Conservation (phyloP, 2,888 invertebrate genomes). For the Electrophaes corylata region DNA sequence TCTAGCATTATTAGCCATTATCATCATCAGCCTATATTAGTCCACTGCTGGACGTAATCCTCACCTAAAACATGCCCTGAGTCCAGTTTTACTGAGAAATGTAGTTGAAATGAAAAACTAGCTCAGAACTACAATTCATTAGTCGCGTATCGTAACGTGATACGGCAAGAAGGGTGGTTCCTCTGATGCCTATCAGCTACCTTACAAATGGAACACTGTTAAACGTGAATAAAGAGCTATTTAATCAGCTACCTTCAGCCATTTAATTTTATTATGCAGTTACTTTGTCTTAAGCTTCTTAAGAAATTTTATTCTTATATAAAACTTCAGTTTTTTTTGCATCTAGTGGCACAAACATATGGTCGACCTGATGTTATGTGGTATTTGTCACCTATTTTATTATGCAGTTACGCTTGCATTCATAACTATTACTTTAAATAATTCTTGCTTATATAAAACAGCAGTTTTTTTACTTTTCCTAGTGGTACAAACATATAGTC, state of each 20-base stretch:
- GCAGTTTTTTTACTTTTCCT: no score
- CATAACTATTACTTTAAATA: neutral
- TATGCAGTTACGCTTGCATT: neutral
- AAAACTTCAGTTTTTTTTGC: no score
- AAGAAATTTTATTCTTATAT: no score
- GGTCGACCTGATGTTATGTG: no score
- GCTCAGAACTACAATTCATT: conserved; percentile 9
- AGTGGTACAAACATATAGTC: no score
- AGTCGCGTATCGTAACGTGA: conserved; percentile 17
- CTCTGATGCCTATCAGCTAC: conserved; percentile 31
- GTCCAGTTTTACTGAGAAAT: no score
- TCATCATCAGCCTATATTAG: no score
- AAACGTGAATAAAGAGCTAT: conserved; percentile 27
- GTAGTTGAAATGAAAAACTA: conserved; percentile 15
- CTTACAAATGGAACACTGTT: conserved; percentile 35
- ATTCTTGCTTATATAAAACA: neutral
- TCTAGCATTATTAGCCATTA: no score
- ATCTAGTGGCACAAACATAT: no score
- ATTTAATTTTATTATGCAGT: conserved; percentile 16
- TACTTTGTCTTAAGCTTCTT: neutral
- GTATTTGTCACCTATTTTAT: no score
- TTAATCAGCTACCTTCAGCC: conserved; percentile 18
- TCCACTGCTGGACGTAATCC: no score
- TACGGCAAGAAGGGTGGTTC: conserved; percentile 34
- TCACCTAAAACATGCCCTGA: conserved; percentile 11